These are phyloP conservation scores for Diglossa cyanea DNA, from an alignment of 2,797 vertebrate species.

Conservation along the genomic window DNA sequence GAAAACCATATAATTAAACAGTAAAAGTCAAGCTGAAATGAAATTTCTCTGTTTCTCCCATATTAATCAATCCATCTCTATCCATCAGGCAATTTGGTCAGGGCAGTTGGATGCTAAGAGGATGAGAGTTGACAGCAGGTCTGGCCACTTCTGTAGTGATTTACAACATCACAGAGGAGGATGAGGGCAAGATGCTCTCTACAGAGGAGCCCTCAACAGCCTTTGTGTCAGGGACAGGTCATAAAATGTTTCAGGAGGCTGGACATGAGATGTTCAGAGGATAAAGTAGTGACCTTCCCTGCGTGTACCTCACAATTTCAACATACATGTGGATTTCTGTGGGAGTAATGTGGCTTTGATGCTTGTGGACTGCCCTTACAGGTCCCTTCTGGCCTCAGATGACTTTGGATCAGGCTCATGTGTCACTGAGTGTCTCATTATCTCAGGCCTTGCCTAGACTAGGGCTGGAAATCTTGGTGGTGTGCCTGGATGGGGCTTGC, in stretches of 20 bases:
- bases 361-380: neutral
- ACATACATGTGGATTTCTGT: neutral
- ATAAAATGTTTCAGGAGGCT: neutral
- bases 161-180: neutral
- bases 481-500: fast-evolving
- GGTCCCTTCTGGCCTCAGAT: neutral
- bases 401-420: neutral
- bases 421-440: neutral
- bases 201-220: neutral
- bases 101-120: neutral
- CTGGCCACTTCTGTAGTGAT: neutral
- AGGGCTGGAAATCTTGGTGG: neutral
- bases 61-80: neutral
- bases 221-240: neutral
- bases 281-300: neutral
- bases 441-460: neutral
- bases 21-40: neutral
- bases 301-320: neutral
- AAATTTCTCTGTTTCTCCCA: neutral
- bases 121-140: neutral
- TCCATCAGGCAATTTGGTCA: neutral
- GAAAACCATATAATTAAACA: neutral
- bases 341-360: neutral
- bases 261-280: neutral
- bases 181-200: neutral